phyloP scores from a whole-genome alignment of 2,797 vertebrate genomes.

The Pseudomugil gertrudae region DNA sequence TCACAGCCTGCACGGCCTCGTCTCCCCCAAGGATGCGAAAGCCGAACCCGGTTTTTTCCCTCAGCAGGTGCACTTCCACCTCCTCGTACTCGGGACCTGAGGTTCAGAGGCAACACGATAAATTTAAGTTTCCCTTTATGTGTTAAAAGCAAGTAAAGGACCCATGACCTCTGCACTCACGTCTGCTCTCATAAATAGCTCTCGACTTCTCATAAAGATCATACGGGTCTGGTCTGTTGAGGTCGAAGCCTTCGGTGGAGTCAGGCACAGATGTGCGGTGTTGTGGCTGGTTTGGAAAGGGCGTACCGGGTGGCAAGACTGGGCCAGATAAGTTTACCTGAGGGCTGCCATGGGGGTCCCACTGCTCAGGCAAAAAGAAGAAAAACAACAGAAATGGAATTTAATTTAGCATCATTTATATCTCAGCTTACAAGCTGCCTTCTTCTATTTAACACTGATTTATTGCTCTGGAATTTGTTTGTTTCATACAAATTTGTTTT shows the following conservation, averaged over 20 bases:
- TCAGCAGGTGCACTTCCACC: constrained; percentile 95
- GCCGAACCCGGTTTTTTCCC: constrained; percentile 98
- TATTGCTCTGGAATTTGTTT: not conserved
- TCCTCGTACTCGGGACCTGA: constrained; percentile 95
- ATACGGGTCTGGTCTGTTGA: constrained; percentile 97
- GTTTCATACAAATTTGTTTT: not conserved
- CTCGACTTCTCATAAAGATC: constrained; percentile 99
- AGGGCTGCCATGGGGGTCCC: constrained; percentile 96
- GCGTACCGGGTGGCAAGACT: constrained; percentile 86
- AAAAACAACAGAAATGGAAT: constrained; percentile 13
- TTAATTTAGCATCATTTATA: not conserved
- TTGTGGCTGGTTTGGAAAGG: constrained; percentile 88
- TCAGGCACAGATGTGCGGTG: constrained; percentile 95
- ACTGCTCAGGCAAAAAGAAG: constrained; percentile 88
- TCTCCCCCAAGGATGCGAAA: constrained; percentile 99
- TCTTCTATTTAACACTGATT: not conserved
- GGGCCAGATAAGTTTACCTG: constrained; percentile 89
- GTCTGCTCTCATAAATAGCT: constrained; percentile 99
- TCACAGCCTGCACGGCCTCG: constrained; percentile 99
- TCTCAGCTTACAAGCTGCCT: not conserved
- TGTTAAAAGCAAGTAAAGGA: not conserved
- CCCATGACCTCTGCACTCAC: constrained; percentile 83
- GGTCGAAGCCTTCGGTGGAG: constrained; percentile 94
- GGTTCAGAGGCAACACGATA: not conserved
- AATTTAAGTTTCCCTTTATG: not conserved